A percentile compares a stretch with the other conserved stretches of the same genome.
These are phyloP conservation scores for Notodonta ziczac DNA, from an alignment of 2,888 invertebrate genomes.

Conservation along the genomic window DNA sequence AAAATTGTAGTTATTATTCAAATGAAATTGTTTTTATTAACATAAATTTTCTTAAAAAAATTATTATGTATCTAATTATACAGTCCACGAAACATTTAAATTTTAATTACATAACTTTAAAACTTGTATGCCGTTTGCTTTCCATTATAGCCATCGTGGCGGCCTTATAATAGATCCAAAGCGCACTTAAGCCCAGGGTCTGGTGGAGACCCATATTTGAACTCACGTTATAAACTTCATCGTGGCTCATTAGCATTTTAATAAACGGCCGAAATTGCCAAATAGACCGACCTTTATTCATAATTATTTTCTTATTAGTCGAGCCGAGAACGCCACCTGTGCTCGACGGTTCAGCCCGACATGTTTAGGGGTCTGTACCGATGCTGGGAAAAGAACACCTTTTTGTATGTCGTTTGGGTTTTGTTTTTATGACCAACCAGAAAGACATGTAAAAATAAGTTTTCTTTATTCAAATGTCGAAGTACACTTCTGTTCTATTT, in stretches of 20 bases:
- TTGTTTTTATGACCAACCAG: too few relatives aligned
- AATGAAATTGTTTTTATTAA: too few relatives aligned
- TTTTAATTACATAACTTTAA: background rate
- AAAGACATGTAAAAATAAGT: too few relatives aligned
- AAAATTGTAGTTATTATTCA: too few relatives aligned
- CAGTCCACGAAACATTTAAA: background rate
- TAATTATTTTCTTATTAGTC: slow-evolving; percentile 63
- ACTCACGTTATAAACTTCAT: slow-evolving; percentile 35
- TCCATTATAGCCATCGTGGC: background rate
- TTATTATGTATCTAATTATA: background rate
- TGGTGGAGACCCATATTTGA: slow-evolving; percentile 21
- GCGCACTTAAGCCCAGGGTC: slow-evolving; percentile 16
- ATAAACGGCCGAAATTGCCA: slow-evolving; percentile 54
- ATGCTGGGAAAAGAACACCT: background rate
- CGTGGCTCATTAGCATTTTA: slow-evolving; percentile 50
- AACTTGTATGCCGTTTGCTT: background rate
- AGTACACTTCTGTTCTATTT: too few relatives aligned
- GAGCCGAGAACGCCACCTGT: slow-evolving; percentile 46
- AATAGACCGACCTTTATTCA: slow-evolving; percentile 53
- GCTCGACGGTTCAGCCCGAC: slow-evolving; percentile 32
- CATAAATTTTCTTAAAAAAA: too few relatives aligned
- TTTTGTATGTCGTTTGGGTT: too few relatives aligned
- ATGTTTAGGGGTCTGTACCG: slow-evolving; percentile 29
- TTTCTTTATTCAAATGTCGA: too few relatives aligned
- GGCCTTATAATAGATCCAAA: background rate